A percentile compares a stretch with the other conserved stretches of the same genome.
Conservation (phyloP, 2,113 vertebrate genomes). For the Albula glossodonta region DNA sequence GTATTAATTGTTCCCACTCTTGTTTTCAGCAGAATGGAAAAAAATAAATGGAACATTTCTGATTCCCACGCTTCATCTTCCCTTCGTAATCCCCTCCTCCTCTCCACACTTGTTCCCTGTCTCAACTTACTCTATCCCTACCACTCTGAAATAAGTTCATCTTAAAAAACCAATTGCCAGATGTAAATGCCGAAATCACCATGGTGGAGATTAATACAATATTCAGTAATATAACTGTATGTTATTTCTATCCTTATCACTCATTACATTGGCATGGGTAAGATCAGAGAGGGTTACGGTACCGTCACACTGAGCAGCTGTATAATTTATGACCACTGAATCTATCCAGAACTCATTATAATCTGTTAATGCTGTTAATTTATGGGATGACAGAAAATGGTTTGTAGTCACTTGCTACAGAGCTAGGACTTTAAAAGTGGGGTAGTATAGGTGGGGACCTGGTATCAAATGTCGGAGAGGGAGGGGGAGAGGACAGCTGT, state of each 20-base stretch:
- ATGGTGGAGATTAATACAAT: background rate
- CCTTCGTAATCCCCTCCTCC: background rate
- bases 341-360: background rate
- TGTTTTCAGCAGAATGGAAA: conserved; percentile 16
- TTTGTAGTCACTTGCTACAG: background rate
- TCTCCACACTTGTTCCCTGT: background rate
- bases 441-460: conserved; percentile 17
- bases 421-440: conserved; percentile 2
- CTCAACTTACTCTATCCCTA: background rate
- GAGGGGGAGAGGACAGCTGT: conserved; percentile 49
- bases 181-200: background rate
- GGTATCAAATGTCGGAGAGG: conserved; percentile 35
- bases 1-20: conserved; percentile 18
- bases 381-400: background rate
- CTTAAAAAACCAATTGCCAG: background rate
- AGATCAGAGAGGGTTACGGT: background rate
- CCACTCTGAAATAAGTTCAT: background rate
- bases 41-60: background rate
- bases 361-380: background rate
- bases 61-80: conserved; percentile 8
- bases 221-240: too few relatives aligned
- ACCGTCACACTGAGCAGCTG: background rate
- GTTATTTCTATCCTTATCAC: too few relatives aligned
- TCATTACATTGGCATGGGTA: background rate
- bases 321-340: too few relatives aligned